Percentiles rank a stretch among this genome's conserved stretches.
Conservation (phyloP, 2,797 vertebrate species). For the Vultur gryphus region DNA sequence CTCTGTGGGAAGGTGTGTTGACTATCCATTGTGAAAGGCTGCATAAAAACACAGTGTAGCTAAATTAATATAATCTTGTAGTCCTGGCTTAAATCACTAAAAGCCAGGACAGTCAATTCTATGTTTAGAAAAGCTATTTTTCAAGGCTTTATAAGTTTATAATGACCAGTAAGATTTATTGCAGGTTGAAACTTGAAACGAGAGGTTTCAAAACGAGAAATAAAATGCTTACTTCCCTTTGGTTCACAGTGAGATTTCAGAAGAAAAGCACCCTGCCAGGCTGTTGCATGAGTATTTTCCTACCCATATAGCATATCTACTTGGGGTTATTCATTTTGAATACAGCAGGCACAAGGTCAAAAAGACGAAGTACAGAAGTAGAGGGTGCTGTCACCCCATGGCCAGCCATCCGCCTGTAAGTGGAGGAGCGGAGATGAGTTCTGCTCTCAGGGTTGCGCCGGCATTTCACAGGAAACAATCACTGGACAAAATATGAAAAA, state of each 20-base stretch:
- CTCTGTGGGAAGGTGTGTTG: background rate
- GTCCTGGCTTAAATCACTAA: background rate
- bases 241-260: background rate
- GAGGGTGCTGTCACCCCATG: background rate
- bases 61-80: no score
- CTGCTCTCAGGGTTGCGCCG: background rate
- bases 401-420: background rate
- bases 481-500: background rate
- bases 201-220: background rate
- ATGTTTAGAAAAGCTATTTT: background rate
- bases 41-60: background rate
- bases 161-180: background rate
- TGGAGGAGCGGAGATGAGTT: background rate
- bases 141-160: background rate
- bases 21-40: background rate
- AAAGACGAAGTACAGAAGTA: background rate
- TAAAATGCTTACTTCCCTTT: background rate
- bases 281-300: background rate
- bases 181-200: background rate
- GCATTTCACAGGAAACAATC: background rate
- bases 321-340: background rate
- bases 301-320: background rate
- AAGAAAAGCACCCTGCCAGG: background rate
- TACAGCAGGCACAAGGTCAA: background rate
- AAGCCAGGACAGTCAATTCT: background rate